A percentile compares a stretch with the other conserved stretches of the same genome.
Evolutionary conservation across 2,888 invertebrate genomes (phyloP).

Genomic region (Aradus depressus): DNA sequence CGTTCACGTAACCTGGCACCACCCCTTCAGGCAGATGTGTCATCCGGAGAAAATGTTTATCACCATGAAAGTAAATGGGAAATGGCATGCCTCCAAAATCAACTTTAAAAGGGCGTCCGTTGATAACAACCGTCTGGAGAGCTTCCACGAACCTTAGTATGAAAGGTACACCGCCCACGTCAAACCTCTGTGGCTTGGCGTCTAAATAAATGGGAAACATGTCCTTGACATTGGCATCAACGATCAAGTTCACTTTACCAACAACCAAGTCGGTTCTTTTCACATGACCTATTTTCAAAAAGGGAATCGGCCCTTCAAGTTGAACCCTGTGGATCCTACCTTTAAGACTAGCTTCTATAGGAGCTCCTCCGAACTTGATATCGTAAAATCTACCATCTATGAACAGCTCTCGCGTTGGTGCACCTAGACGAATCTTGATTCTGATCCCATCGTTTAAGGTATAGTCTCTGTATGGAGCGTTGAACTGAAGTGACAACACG

Average conservation of each 20-base stretch:
- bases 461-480: constrained; percentile 50
- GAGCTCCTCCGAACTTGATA: constrained; percentile 83
- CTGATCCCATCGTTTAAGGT: constrained; percentile 50
- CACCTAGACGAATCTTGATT: constrained; percentile 63
- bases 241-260: constrained; percentile 71
- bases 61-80: constrained; percentile 59
- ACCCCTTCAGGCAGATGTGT: constrained; percentile 64
- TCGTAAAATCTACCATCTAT: constrained; percentile 84
- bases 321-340: constrained; percentile 66
- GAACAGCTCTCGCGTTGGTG: constrained; percentile 81
- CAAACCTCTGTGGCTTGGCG: constrained; percentile 60
- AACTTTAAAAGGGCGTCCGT: constrained; percentile 65
- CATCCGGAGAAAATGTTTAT: constrained; percentile 68
- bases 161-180: constrained; percentile 57
- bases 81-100: constrained; percentile 77
- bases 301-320: constrained; percentile 83
- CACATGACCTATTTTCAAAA: constrained; percentile 75
- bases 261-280: constrained; percentile 70
- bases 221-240: constrained; percentile 54
- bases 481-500: constrained; percentile 28
- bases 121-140: constrained; percentile 61
- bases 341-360: constrained; percentile 70
- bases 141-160: constrained; percentile 71
- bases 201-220: constrained; percentile 74
- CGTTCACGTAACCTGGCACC: constrained; percentile 55